These are phyloP conservation scores for Hypomesus transpacificus DNA, from an alignment of 2,113 vertebrate genomes.

Conservation along the genomic window DNA sequence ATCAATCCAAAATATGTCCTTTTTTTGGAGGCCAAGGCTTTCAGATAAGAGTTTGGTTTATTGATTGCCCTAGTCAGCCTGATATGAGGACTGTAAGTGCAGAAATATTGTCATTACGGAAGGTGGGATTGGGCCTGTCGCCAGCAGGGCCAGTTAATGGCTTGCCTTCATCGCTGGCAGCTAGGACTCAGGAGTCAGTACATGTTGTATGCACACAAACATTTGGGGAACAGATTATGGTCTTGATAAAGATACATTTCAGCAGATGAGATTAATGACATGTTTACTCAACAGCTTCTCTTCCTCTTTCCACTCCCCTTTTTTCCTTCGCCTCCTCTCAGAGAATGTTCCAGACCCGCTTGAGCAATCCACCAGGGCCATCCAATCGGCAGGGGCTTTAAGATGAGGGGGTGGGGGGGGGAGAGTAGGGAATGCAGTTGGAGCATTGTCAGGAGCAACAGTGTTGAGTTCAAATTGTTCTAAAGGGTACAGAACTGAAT, in stretches of 20 bases:
- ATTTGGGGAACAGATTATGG: constrained; percentile 4
- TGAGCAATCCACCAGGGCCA: constrained; percentile 16
- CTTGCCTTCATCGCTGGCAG: background rate
- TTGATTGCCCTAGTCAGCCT: constrained; percentile 36
- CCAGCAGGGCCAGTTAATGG: constrained; percentile 24
- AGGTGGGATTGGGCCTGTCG: constrained; percentile 32
- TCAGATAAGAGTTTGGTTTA: constrained; percentile 16
- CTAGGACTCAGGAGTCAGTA: constrained; percentile 3
- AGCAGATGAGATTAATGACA: constrained; percentile 4
- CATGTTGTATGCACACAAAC: constrained; percentile 8
- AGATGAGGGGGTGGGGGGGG: constrained; percentile 43
- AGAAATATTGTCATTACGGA: constrained; percentile 38
- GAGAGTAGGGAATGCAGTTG: constrained; percentile 34
- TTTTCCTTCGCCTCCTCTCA: background rate
- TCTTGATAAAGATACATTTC: constrained; percentile 8
- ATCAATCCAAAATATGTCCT: constrained; percentile 15
- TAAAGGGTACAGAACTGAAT: constrained; percentile 66
- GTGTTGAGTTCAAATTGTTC: constrained; percentile 76
- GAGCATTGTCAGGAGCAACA: constrained; percentile 39
- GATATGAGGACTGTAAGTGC: constrained; percentile 28
- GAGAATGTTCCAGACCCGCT: constrained; percentile 32
- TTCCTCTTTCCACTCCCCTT: background rate
- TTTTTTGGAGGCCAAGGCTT: background rate
- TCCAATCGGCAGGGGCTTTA: constrained; percentile 25
- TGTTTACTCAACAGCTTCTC: constrained; percentile 30